Percentiles rank a stretch among this genome's conserved stretches.
phyloP scores from a whole-genome alignment of 2,113 vertebrate species.

The Oryzias curvinotus region DNA sequence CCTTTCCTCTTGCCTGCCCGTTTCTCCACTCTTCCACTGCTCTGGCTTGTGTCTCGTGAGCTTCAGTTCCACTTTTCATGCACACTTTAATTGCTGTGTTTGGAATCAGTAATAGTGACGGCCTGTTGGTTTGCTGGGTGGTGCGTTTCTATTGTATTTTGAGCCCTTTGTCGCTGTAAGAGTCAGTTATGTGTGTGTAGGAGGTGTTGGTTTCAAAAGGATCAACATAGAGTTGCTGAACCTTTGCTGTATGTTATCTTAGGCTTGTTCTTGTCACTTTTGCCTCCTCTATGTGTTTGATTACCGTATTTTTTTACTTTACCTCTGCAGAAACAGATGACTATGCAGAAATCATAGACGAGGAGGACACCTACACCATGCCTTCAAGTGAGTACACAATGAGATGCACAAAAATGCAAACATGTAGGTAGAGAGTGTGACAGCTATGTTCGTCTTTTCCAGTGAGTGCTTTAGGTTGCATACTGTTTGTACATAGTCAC shows the following conservation, averaged over 20 bases:
- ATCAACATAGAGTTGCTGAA: not conserved
- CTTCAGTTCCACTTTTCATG: constrained; percentile 15
- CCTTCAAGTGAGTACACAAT: constrained; percentile 90
- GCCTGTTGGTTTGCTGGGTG: constrained; percentile 42
- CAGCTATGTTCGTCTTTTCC: not conserved
- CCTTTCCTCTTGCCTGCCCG: constrained; percentile 37
- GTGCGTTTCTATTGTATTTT: constrained; percentile 27
- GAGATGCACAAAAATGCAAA: not conserved
- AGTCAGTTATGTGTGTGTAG: too few species aligned
- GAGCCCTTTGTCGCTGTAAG: not conserved
- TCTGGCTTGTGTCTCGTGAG: constrained; percentile 11
- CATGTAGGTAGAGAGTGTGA: not conserved
- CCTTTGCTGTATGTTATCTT: not conserved
- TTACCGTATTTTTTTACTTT: not conserved
- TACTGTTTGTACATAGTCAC: not conserved
- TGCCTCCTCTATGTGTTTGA: not conserved
- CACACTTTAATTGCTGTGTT: constrained; percentile 26
- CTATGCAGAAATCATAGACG: constrained; percentile 98
- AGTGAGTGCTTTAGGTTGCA: not conserved
- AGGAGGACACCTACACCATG: constrained; percentile 98
- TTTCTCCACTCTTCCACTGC: constrained; percentile 19
- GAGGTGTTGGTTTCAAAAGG: too few species aligned
- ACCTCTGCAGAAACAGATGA: constrained; percentile 91
- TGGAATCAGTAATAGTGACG: constrained; percentile 39
- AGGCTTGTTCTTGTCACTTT: not conserved